phyloP scores from a whole-genome alignment of 2,113 vertebrate genomes.

The Chamaetylas fuelleborni region DNA sequence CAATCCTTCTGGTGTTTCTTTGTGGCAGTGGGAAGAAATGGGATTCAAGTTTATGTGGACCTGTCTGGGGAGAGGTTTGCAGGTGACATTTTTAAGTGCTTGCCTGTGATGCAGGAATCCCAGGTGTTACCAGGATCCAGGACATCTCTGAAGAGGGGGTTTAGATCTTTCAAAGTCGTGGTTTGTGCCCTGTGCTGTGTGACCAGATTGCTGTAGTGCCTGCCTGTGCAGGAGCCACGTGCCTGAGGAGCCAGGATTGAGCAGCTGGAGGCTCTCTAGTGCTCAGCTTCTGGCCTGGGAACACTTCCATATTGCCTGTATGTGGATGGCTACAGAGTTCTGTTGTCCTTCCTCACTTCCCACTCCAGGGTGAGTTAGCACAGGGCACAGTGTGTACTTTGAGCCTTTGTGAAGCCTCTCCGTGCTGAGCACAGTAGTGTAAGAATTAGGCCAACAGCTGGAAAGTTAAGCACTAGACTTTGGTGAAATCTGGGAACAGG shows the following conservation, averaged over 20 bases:
- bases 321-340: neutral
- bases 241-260: fast-evolving
- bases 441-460: neutral
- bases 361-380: neutral
- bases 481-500: neutral
- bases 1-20: neutral
- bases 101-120: fast-evolving
- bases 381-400: neutral
- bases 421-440: fast-evolving
- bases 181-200: neutral
- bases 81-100: neutral
- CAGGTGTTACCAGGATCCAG: neutral
- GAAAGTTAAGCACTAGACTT: neutral
- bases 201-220: neutral
- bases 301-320: fast-evolving
- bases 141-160: neutral
- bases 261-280: neutral
- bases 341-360: neutral
- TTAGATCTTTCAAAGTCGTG: neutral
- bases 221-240: fast-evolving
- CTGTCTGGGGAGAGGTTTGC: fast-evolving
- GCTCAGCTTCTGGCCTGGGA: neutral
- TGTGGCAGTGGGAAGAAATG: neutral
- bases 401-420: neutral
- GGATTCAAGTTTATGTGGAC: fast-evolving